A percentile compares a stretch with the other conserved stretches of the same genome.
Evolutionary conservation across 2,113 vertebrate species (phyloP).

Genomic region (Silurus meridionalis): DNA sequence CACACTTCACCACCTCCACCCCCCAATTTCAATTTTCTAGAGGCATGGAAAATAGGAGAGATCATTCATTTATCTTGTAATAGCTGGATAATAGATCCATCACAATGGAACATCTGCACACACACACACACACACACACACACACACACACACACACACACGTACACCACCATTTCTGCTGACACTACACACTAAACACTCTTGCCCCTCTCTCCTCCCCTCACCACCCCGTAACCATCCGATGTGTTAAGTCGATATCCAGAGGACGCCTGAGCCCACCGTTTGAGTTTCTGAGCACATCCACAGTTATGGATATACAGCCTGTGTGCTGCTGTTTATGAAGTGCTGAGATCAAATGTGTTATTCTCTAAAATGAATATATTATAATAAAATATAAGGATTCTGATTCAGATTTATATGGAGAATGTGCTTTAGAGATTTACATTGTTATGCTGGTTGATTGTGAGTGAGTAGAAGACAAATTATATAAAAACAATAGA

Average conservation of each 20-base stretch:
- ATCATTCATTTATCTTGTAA: slow-evolving; percentile 99
- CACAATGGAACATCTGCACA: slow-evolving; percentile 85
- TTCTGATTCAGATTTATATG: slow-evolving; percentile 13
- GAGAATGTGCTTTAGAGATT: background rate
- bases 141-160: slow-evolving; percentile 22
- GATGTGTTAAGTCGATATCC: slow-evolving; percentile 67
- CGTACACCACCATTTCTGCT: slow-evolving; percentile 47
- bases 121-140: slow-evolving; percentile 44
- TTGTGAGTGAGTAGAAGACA: background rate
- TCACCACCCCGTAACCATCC: slow-evolving; percentile 38
- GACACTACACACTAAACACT: slow-evolving; percentile 61
- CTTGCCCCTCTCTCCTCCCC: slow-evolving; percentile 29
- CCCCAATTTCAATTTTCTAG: slow-evolving; percentile 96
- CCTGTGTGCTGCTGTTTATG: slow-evolving; percentile 25
- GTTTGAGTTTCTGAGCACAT: slow-evolving; percentile 57
- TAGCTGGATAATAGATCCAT: slow-evolving; percentile 99
- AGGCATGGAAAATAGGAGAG: slow-evolving; percentile 81
- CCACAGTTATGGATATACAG: slow-evolving; percentile 42
- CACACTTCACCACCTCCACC: slow-evolving; percentile 52
- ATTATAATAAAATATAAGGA: slow-evolving; percentile 24
- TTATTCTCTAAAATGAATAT: slow-evolving; percentile 15
- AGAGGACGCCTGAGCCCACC: slow-evolving; percentile 65
- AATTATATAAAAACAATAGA: background rate
- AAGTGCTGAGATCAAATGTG: slow-evolving; percentile 31
- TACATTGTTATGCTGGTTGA: background rate